A percentile compares a stretch with the other conserved stretches of the same genome.
Conservation (phyloP, 2,888 invertebrate species). For the Gibbula magus region DNA sequence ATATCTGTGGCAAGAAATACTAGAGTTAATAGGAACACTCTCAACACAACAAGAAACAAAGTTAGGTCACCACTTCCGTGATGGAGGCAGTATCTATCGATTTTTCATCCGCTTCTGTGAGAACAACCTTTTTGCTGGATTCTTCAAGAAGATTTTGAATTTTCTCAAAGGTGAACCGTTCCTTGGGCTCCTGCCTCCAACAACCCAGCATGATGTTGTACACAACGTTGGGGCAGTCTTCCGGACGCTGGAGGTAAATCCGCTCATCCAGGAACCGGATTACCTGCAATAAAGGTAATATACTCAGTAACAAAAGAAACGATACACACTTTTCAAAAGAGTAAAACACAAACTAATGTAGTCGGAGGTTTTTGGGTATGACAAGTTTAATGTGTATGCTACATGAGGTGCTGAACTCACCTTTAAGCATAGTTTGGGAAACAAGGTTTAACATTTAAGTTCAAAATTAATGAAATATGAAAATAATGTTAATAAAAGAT, state of each 20-base stretch:
- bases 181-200: constrained; percentile 83
- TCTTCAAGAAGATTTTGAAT: constrained; percentile 68
- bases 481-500: no score
- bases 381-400: no score
- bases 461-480: no score
- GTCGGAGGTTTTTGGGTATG: no score
- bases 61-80: background rate
- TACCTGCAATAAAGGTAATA: constrained; percentile 54
- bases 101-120: background rate
- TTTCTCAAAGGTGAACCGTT: constrained; percentile 82
- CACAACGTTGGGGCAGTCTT: constrained; percentile 75
- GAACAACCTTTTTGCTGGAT: constrained; percentile 49
- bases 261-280: constrained; percentile 84
- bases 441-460: no score
- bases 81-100: background rate
- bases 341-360: no score
- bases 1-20: no score
- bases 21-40: no score
- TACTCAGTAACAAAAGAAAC: background rate
- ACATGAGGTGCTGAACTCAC: no score
- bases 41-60: background rate
- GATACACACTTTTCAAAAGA: no score
- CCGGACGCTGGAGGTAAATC: constrained; percentile 86
- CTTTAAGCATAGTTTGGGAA: no score
- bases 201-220: constrained; percentile 75